Evolutionary conservation across 2,797 vertebrate genomes (phyloP).

Genomic region (Discoglossus pictus): DNA sequence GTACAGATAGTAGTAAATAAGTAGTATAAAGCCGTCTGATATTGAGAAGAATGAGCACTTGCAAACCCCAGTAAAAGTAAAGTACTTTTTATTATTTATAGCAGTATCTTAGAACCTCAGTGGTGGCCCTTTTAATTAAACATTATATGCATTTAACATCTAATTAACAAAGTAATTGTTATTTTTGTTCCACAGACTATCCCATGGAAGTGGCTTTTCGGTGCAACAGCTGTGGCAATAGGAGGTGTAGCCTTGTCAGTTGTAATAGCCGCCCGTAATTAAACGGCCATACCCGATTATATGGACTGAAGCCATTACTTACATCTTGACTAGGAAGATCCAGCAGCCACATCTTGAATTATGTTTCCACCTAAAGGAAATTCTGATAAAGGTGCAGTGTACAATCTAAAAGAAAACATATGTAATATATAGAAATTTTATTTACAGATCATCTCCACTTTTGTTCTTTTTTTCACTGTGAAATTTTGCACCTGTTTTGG

Average conservation of each 20-base stretch:
- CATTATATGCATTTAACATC: background rate
- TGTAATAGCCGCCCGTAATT: conserved; percentile 94
- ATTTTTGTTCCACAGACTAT: conserved; percentile 73
- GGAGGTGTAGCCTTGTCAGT: conserved; percentile 96
- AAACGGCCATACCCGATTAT: conserved; percentile 4
- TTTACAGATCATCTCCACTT: background rate
- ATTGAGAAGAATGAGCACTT: no score
- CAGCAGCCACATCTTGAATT: conserved; percentile 4
- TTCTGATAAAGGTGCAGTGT: conserved; percentile 12
- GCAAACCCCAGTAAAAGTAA: no score
- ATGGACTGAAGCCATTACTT: conserved; percentile 15
- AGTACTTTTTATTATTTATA: no score
- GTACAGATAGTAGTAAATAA: no score
- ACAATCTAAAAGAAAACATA: conserved; percentile 23
- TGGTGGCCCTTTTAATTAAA: no score
- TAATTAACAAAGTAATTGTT: conserved; percentile 4
- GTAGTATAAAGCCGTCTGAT: no score
- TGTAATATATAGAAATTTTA: conserved; percentile 12
- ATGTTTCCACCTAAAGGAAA: background rate
- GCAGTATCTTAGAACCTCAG: no score
- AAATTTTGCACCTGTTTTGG: conserved; percentile 3
- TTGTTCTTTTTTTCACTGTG: conserved; percentile 4
- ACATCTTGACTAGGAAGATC: conserved; percentile 10
- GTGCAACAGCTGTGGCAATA: conserved; percentile 89
- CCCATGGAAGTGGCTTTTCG: conserved; percentile 98